Evolutionary conservation across 2,888 invertebrate species (phyloP).

Genomic region (Mythimna albipuncta): DNA sequence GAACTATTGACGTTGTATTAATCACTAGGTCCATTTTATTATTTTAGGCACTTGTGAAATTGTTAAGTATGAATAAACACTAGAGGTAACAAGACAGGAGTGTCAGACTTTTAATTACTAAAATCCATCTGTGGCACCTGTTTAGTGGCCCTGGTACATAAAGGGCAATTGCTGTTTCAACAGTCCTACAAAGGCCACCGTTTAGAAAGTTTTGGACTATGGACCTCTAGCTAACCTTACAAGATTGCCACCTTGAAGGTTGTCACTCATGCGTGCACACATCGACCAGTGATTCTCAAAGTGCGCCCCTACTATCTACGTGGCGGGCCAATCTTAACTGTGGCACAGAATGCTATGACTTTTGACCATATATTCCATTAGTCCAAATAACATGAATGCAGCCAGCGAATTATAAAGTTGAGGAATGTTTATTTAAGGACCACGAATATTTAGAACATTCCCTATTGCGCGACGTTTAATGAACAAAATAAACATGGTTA

Average conservation of each 20-base stretch:
- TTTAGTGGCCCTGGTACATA: too few species aligned
- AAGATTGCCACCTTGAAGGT: not conserved
- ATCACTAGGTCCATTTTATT: too few species aligned
- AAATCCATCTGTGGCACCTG: too few species aligned
- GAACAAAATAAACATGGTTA: slow-evolving; percentile 2
- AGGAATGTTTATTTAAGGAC: not conserved
- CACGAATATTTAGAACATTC: slow-evolving; percentile 18
- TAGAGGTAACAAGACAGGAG: too few species aligned
- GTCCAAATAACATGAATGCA: not conserved
- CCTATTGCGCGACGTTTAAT: slow-evolving; percentile 8
- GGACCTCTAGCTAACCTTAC: not conserved
- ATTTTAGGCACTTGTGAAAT: too few species aligned
- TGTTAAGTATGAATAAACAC: too few species aligned
- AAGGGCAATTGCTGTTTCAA: too few species aligned
- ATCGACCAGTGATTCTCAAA: slow-evolving; percentile 9
- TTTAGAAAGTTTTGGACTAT: slow-evolving; percentile 15
- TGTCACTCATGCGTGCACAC: slow-evolving; percentile 2
- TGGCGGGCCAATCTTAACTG: not conserved
- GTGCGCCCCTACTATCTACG: not conserved
- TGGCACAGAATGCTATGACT: not conserved
- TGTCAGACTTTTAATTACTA: too few species aligned
- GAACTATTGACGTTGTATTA: too few species aligned
- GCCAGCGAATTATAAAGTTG: not conserved
- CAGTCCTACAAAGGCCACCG: not conserved
- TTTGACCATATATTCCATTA: slow-evolving; percentile 3